These are phyloP conservation scores for Elymnias hypermnestra DNA, from an alignment of 1,140 invertebrate genomes.

Conservation along the genomic window DNA sequence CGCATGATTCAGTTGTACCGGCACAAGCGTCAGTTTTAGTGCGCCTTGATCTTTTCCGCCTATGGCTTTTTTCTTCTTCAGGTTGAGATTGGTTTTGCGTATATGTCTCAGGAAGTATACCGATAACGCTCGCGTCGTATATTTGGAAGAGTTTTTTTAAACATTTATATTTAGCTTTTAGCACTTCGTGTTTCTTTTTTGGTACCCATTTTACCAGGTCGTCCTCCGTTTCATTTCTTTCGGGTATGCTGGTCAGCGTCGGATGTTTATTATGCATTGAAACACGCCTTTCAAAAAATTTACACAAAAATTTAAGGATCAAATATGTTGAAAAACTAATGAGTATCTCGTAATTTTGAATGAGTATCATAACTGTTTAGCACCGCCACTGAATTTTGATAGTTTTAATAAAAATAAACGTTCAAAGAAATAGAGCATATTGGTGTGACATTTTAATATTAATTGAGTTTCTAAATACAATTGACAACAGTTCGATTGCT, in stretches of 20 bases:
- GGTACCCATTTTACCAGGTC: constrained; percentile 59
- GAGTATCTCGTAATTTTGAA: constrained; percentile 55
- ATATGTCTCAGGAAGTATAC: constrained; percentile 45
- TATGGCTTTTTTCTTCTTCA: constrained; percentile 21
- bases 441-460: constrained; percentile 43
- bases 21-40: constrained; percentile 51
- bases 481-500: too few species aligned
- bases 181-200: constrained; percentile 61
- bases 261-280: constrained; percentile 46
- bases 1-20: constrained; percentile 33
- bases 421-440: constrained; percentile 31
- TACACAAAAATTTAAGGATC: constrained; percentile 45
- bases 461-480: constrained; percentile 6
- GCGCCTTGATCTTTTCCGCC: constrained; percentile 36
- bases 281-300: constrained; percentile 14
- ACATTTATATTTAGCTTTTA: constrained; percentile 67
- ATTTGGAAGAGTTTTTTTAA: constrained; percentile 65
- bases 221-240: constrained; percentile 41
- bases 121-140: constrained; percentile 61
- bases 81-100: constrained; percentile 14
- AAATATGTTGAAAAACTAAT: constrained; percentile 43
- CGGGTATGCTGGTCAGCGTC: constrained; percentile 41
- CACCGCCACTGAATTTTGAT: constrained; percentile 24
- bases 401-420: constrained; percentile 29
- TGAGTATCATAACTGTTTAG: constrained; percentile 52